These are phyloP conservation scores for Labeo rohita DNA, from an alignment of 2,113 vertebrate genomes.

Conservation along the genomic window DNA sequence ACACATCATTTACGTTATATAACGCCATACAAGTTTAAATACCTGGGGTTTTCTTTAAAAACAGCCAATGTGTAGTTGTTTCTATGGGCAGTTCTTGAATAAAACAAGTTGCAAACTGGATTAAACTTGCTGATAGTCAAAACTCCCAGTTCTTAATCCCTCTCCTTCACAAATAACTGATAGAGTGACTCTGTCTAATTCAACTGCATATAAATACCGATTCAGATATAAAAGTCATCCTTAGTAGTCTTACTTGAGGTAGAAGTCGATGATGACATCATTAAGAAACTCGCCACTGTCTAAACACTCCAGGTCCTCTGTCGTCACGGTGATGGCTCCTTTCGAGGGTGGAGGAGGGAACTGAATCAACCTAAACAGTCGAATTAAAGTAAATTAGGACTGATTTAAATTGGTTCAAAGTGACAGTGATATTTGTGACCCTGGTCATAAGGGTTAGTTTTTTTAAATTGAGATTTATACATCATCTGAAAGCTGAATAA, in stretches of 20 bases:
- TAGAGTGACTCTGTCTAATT: background rate
- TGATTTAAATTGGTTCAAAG: background rate
- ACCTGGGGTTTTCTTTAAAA: no score
- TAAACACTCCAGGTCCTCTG: conserved; percentile 93
- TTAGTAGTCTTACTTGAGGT: conserved; percentile 87
- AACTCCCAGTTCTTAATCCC: background rate
- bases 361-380: conserved; percentile 87
- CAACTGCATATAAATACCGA: no score
- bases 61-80: background rate
- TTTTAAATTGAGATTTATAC: no score
- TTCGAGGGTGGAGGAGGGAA: conserved; percentile 94
- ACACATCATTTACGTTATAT: no score
- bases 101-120: background rate
- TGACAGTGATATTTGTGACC: background rate
- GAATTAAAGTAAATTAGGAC: background rate
- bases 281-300: conserved; percentile 96
- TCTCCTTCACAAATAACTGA: background rate
- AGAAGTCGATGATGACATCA: conserved; percentile 99
- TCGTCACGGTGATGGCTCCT: conserved; percentile 92
- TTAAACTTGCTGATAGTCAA: background rate
- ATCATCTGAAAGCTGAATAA: no score
- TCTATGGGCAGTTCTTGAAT: background rate
- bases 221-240: background rate
- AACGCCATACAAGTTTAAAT: no score
- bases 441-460: no score